Evolutionary conservation across 2,888 invertebrate genomes (phyloP).

Genomic region (Aradus depressus): DNA sequence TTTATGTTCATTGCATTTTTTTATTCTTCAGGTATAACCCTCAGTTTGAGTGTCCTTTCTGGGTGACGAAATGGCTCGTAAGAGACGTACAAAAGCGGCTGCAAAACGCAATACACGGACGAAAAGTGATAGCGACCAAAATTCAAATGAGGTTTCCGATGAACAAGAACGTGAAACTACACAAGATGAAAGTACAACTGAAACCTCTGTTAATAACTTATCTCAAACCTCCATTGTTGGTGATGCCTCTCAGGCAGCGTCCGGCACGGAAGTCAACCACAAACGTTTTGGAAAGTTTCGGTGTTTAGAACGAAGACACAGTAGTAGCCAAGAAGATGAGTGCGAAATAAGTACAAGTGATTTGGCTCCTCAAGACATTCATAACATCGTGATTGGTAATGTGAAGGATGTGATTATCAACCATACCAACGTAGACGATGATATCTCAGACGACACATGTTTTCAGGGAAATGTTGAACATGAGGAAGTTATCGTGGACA

Average conservation of each 20-base stretch:
- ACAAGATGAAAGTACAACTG: conserved; percentile 1
- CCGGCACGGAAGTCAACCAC: conserved; percentile 7
- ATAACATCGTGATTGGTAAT: conserved; percentile 26
- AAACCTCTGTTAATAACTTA: neutral
- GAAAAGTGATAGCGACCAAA: conserved; percentile 15
- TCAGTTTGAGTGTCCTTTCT: too few relatives aligned
- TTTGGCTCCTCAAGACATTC: conserved; percentile 24
- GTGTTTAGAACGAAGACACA: conserved; percentile 10
- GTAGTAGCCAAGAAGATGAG: conserved; percentile 15
- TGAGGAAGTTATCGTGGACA: conserved; percentile 23
- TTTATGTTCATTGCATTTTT: too few relatives aligned
- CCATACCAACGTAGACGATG: conserved; percentile 14
- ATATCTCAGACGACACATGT: conserved; percentile 14
- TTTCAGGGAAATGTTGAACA: conserved; percentile 11
- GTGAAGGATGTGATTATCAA: conserved; percentile 20
- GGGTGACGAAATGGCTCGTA: conserved; percentile 7
- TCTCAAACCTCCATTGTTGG: neutral
- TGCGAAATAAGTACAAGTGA: conserved; percentile 13
- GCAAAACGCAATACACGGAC: conserved; percentile 11
- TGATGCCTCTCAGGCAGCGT: too few relatives aligned
- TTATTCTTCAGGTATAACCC: too few relatives aligned
- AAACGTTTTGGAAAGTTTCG: conserved; percentile 14
- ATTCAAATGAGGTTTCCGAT: conserved; percentile 13
- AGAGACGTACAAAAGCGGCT: conserved; percentile 7
- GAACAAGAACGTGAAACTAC: conserved; percentile 10